These are phyloP conservation scores for Halichondria panicea DNA, from an alignment of 37 sponge, comb jelly and placozoan species.

Conservation along the genomic window DNA sequence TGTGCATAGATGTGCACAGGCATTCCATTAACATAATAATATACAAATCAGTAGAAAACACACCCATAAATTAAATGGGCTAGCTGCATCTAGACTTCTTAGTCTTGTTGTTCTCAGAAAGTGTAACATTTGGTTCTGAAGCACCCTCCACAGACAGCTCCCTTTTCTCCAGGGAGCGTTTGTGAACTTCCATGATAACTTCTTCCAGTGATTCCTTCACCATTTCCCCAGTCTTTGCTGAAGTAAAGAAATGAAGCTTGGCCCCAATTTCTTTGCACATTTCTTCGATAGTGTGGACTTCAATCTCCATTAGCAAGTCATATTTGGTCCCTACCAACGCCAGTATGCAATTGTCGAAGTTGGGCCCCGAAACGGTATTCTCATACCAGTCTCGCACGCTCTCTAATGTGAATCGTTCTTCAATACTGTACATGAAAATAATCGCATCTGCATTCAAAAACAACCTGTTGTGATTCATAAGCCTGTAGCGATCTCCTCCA, in stretches of 20 bases:
- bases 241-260: constrained; percentile 42
- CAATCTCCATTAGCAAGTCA: constrained; percentile 56
- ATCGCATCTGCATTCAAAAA: constrained; percentile 64
- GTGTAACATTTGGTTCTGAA: too few species aligned
- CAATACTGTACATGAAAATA: constrained; percentile 73
- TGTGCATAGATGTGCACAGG: too few species aligned
- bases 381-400: constrained; percentile 68
- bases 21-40: too few species aligned
- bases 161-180: too few species aligned
- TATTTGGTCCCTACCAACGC: constrained; percentile 69
- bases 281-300: constrained; percentile 7
- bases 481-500: constrained; percentile 71
- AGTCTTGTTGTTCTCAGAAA: too few species aligned
- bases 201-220: constrained; percentile 47
- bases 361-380: constrained; percentile 10
- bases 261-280: constrained; percentile 11
- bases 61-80: too few species aligned
- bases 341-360: constrained; percentile 36
- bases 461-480: constrained; percentile 64
- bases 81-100: too few species aligned
- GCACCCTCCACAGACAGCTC: too few species aligned
- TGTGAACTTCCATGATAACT: constrained; percentile 28
- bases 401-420: constrained; percentile 48
- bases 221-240: constrained; percentile 77
- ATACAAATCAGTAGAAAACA: too few species aligned